Evolutionary conservation across 2,113 vertebrate genomes (phyloP), one percentile per base, ranked within the genome.

Genomic region (Ptychochromis oligacanthus): DNA sequence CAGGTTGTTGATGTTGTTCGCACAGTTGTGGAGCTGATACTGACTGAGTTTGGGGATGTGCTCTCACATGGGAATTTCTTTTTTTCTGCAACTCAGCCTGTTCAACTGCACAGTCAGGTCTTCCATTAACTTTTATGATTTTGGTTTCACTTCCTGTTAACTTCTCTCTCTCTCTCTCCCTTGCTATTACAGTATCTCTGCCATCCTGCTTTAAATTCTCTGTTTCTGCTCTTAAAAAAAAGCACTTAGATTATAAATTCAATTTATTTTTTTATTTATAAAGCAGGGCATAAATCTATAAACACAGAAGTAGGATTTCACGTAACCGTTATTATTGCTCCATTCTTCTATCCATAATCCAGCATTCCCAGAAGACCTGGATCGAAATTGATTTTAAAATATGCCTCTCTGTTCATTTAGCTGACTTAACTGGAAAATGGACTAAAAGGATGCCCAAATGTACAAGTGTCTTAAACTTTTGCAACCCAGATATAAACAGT

Each of bases 221-320:
- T 20, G 40, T 24, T 70, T 49, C 64, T 70, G 64, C 40, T n/a
- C n/a, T n/a, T n/a, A 70, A 49, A 49, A 14, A 52, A 52, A 52
- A 49, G 36, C 8, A 36, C 36, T 36, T 36, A 36, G 36, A 6
- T 6, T 36, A 36, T n/a, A n/a, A n/a, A n/a, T n/a, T n/a, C n/a
- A n/a, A n/a, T n/a, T n/a, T n/a, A n/a, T n/a, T n/a, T n/a, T n/a
- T n/a, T n/a, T n/a, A n/a, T n/a, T n/a, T n/a, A n/a, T 36, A 52
- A 18, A 52, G 15, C 49, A 54, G 18, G 17, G 7, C 7, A 70
- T 28, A 49, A 70, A 70, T 49, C 0, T 13, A 0, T 70, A 52
- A 70, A 57, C 52, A 17, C 55, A 18, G 18, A 58, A 58, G 36
- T 20, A 26, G 55, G 74, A 76, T 57, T 40, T 76, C 4, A 58